phyloP scores from a whole-genome alignment of 2,888 invertebrate species.

The Apoda limacodes region DNA sequence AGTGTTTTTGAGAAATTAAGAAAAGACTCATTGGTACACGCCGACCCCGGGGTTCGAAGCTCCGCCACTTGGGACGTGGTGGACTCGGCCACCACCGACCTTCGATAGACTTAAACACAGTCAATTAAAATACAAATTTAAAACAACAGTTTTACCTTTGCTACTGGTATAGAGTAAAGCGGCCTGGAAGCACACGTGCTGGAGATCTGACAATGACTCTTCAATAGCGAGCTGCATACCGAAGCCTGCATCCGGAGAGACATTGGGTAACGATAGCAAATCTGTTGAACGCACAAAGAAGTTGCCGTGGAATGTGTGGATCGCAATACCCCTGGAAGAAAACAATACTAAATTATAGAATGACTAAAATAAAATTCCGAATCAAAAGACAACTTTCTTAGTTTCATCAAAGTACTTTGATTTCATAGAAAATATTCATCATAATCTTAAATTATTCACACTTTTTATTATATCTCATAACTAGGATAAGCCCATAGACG shows the following conservation, averaged over 20 bases:
- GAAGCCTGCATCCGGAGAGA: constrained; percentile 97
- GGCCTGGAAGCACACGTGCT: constrained; percentile 96
- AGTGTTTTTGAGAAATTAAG: too few species aligned
- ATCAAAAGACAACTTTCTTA: too few species aligned
- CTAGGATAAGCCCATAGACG: too few species aligned
- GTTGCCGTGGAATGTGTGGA: constrained; percentile 99
- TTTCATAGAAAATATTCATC: too few species aligned
- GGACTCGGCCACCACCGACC: constrained; percentile 93
- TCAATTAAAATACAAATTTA: constrained; percentile 1
- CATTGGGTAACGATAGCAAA: constrained; percentile 93
- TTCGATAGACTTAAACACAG: constrained; percentile 41
- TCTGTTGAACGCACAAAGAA: constrained; percentile 99
- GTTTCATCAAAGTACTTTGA: too few species aligned
- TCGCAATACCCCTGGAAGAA: constrained; percentile 88
- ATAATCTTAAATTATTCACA: too few species aligned
- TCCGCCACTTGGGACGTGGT: constrained; percentile 91
- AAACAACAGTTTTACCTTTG: constrained; percentile 35
- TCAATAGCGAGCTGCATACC: constrained; percentile 98
- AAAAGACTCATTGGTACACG: too few species aligned
- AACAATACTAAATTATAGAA: too few species aligned
- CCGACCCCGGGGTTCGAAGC: too few species aligned
- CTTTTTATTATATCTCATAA: too few species aligned
- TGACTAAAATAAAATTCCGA: too few species aligned
- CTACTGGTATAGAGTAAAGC: constrained; percentile 93
- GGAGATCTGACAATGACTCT: constrained; percentile 86